Evolutionary conservation across 1,140 invertebrate genomes (phyloP).

Genomic region (Homarus americanus): DNA sequence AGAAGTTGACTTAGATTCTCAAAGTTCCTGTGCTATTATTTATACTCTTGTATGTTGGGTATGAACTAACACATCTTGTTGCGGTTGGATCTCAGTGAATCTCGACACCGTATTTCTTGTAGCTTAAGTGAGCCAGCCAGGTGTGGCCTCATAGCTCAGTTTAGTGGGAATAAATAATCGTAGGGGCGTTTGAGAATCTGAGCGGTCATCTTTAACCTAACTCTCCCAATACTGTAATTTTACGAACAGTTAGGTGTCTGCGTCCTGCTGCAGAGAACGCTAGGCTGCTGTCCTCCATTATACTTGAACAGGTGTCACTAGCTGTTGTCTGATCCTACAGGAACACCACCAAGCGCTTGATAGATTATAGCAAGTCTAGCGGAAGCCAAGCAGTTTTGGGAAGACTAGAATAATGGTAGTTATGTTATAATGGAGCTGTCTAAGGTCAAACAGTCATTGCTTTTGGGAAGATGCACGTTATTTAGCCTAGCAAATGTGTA

Average conservation of each 20-base stretch:
- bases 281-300: not conserved
- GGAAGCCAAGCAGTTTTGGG: not conserved
- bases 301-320: not conserved
- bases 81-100: too few relatives aligned
- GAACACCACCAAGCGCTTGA: not conserved
- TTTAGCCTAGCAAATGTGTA: not conserved
- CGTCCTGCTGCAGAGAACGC: not conserved
- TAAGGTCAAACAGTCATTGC: not conserved
- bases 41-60: too few relatives aligned
- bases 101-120: too few relatives aligned
- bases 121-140: too few relatives aligned
- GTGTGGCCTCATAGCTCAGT: too few relatives aligned
- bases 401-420: not conserved
- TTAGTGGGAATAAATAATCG: too few relatives aligned
- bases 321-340: not conserved
- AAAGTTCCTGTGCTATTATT: too few relatives aligned
- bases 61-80: too few relatives aligned
- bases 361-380: not conserved
- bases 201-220: not conserved
- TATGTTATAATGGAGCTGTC: not conserved
- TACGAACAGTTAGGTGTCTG: not conserved
- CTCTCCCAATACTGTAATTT: not conserved
- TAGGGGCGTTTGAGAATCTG: too few relatives aligned
- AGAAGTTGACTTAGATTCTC: too few relatives aligned
- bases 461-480: not conserved